phyloP scores from a whole-genome alignment of 2,888 invertebrate species.

The Hirtodrosophila confusa region DNA sequence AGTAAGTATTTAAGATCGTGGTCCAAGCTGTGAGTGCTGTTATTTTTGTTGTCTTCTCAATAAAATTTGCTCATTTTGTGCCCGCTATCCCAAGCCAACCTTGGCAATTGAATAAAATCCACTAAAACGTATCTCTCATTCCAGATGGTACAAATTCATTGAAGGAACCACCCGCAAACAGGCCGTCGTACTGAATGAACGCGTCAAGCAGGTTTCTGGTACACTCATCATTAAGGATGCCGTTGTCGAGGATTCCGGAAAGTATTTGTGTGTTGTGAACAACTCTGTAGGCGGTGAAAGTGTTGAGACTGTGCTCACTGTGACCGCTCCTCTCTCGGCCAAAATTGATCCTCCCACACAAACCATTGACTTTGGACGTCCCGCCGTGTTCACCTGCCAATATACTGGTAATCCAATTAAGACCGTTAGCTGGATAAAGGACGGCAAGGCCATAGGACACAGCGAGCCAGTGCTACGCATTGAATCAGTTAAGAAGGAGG shows the following conservation, averaged over 20 bases:
- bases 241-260: slow-evolving; percentile 95
- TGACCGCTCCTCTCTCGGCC: slow-evolving; percentile 94
- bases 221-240: slow-evolving; percentile 96
- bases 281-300: slow-evolving; percentile 97
- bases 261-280: slow-evolving; percentile 96
- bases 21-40: not conserved
- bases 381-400: slow-evolving; percentile 96
- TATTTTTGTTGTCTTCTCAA: not conserved
- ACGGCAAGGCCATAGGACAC: slow-evolving; percentile 93
- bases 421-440: slow-evolving; percentile 95
- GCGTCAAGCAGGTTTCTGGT: slow-evolving; percentile 96
- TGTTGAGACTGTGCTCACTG: slow-evolving; percentile 95
- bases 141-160: slow-evolving; percentile 97
- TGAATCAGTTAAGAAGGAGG: slow-evolving; percentile 95
- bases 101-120: not conserved
- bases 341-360: slow-evolving; percentile 95
- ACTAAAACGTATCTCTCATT: slow-evolving; percentile 82
- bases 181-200: slow-evolving; percentile 94
- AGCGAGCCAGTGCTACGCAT: slow-evolving; percentile 93
- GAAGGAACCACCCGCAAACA: slow-evolving; percentile 94
- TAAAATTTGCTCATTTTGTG: slow-evolving; percentile 57
- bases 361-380: slow-evolving; percentile 96
- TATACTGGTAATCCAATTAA: slow-evolving; percentile 96
- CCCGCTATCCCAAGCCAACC: slow-evolving; percentile 29
- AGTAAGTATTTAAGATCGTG: slow-evolving; percentile 42